Conservation (phyloP, 2,888 invertebrate genomes). For the Netelia melanura region DNA sequence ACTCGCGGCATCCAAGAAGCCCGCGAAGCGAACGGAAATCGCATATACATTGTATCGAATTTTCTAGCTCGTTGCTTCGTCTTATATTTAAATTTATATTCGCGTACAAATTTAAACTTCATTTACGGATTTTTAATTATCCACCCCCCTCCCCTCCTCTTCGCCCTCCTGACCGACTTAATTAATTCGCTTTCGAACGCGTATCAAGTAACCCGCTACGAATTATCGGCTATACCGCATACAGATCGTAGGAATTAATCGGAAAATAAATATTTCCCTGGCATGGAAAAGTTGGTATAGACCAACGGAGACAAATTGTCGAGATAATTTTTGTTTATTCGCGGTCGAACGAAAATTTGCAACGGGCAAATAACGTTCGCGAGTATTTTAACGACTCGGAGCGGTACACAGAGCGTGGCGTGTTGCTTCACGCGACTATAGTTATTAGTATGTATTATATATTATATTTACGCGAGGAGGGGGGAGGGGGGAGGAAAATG, state of each 20-base stretch:
- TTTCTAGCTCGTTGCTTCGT: conserved; percentile 1
- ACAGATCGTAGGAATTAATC: not conserved
- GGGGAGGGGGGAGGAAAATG: not conserved
- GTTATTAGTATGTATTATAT: conserved; percentile 3
- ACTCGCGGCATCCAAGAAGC: not conserved
- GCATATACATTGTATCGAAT: not conserved
- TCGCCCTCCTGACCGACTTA: not conserved
- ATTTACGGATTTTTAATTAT: conserved; percentile 43
- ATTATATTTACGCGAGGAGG: conserved; percentile 4
- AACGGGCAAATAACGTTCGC: conserved; percentile 6
- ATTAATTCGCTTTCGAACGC: conserved; percentile 14
- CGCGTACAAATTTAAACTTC: not conserved
- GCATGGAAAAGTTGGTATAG: not conserved
- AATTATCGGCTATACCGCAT: not conserved
- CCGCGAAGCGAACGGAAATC: not conserved
- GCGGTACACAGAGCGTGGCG: not conserved
- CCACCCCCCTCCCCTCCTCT: not conserved
- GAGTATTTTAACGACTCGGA: conserved; percentile 12
- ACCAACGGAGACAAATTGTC: not conserved
- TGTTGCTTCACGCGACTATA: not conserved
- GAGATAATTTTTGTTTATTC: conserved; percentile 22
- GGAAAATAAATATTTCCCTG: conserved; percentile 14
- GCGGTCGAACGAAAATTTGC: conserved; percentile 1
- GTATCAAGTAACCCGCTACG: not conserved
- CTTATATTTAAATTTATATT: conserved; percentile 2